Percentiles rank a stretch among this genome's conserved stretches.
phyloP scores from a whole-genome alignment of 2,797 vertebrate genomes.

The Lacerta viridis region DNA sequence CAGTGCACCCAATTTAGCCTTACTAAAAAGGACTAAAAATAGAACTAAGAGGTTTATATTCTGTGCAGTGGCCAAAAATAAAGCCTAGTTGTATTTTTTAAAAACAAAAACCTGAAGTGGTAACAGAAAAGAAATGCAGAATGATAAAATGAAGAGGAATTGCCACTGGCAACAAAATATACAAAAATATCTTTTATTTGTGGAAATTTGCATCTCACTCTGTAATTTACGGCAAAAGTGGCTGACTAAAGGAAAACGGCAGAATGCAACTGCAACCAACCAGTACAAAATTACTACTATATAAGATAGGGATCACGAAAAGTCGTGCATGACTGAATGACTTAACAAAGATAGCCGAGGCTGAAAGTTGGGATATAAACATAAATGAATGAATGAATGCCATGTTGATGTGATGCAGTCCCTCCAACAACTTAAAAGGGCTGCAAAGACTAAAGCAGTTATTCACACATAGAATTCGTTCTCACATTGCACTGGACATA shows the following conservation, averaged over 20 bases:
- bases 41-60: constrained; percentile 70
- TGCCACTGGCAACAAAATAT: not conserved
- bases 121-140: not conserved
- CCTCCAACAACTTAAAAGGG: too few species aligned
- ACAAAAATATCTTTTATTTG: not conserved
- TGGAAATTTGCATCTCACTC: not conserved
- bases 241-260: not conserved
- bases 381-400: not conserved
- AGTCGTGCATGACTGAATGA: too few species aligned
- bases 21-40: constrained; percentile 65
- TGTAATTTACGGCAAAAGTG: not conserved
- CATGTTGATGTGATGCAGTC: too few species aligned
- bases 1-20: constrained; percentile 68
- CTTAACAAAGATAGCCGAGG: too few species aligned
- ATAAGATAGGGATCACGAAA: too few species aligned
- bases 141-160: not conserved
- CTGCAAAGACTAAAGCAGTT: too few species aligned
- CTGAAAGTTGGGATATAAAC: not conserved
- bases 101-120: not conserved
- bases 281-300: not conserved
- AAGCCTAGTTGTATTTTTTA: constrained; percentile 33
- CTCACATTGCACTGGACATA: too few species aligned
- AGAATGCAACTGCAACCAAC: not conserved
- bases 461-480: too few species aligned
- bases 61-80: constrained; percentile 72